Evolutionary conservation across 2,797 vertebrate genomes (phyloP), one percentile per base, ranked within the genome.

Genomic region (Cossypha polioptera): DNA sequence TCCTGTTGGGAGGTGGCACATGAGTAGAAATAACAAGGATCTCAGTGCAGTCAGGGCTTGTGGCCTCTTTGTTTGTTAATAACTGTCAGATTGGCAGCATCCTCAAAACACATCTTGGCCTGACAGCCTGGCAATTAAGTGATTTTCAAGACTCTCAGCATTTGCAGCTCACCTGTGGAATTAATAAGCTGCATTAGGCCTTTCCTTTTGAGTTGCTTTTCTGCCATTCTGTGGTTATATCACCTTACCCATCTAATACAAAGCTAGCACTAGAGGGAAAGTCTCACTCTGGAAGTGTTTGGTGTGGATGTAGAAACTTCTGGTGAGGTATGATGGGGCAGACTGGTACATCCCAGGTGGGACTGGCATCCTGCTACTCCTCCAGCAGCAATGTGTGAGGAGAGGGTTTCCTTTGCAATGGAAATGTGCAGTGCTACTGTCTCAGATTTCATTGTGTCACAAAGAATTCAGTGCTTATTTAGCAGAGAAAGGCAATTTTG

Each of bases 1-100:
- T 99, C 99, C 99, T 99, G 97, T 92, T 97, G 98, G 98, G 98
- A 97, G 97, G 98, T 98, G 95, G 97, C 96, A 91, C 93, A 97
- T 96, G 92, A 98, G 97, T 97, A 97, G 97, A 98, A 96, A 80
- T 95, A 92, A 93, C 94, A 95, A 93, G 89, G 97, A 97, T 97
- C 96, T 77, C 16, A 3, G 94, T 97, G 97, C 96, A 97, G 96
- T 97, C 94, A 24, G 97, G 97, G 97, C 97, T 96, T 97, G 94
- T 96, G 98, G 97, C 97, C 97, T 97, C 94, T 96, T 97, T 94
- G 94, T 97, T 97, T 95, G 93, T 92, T 93, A 96, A 92, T 94
- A 90, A 94, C 74, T 88, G 89, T 96, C 93, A 88, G 85, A 87
- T 96, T 97, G 96, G 95, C 94, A 75, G 86, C 53, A 0, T 85